A percentile compares a stretch with the other conserved stretches of the same genome.
Conservation (phyloP, 2,797 vertebrate species). For the Coluber constrictor region DNA sequence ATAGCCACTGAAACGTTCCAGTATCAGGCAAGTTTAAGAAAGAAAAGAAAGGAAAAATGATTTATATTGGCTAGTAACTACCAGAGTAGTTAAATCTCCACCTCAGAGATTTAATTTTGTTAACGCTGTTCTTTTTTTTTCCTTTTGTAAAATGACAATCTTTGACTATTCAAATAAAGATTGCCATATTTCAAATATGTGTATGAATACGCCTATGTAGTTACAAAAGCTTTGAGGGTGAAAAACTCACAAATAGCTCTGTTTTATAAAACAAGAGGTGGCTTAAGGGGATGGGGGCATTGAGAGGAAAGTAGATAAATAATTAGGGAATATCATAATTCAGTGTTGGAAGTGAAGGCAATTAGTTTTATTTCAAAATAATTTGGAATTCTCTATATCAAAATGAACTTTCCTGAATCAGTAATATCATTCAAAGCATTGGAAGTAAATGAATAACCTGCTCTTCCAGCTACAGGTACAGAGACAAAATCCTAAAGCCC, state of each 20-base stretch:
- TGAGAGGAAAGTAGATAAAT: background rate
- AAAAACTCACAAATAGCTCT: background rate
- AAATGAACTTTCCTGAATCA: background rate
- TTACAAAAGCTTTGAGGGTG: background rate
- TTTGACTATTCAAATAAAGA: background rate
- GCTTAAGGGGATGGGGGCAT: background rate
- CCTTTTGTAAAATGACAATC: background rate
- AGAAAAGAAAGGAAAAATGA: background rate
- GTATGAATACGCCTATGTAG: background rate
- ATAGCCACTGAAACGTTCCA: background rate
- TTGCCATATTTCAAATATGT: background rate
- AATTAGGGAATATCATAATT: background rate
- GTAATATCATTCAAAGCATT: background rate
- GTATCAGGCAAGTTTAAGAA: background rate
- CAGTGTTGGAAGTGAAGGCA: background rate
- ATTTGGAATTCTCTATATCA: background rate
- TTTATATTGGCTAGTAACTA: background rate
- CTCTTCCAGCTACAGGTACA: background rate
- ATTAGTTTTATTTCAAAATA: background rate
- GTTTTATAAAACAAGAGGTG: background rate
- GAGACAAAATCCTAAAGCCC: background rate
- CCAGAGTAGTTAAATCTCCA: background rate
- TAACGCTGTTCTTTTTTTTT: background rate
- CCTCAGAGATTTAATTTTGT: background rate
- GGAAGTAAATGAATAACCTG: background rate